A percentile compares a stretch with the other conserved stretches of the same genome.
Evolutionary conservation across 2,113 vertebrate species (phyloP).

Genomic region (Sander vitreus): DNA sequence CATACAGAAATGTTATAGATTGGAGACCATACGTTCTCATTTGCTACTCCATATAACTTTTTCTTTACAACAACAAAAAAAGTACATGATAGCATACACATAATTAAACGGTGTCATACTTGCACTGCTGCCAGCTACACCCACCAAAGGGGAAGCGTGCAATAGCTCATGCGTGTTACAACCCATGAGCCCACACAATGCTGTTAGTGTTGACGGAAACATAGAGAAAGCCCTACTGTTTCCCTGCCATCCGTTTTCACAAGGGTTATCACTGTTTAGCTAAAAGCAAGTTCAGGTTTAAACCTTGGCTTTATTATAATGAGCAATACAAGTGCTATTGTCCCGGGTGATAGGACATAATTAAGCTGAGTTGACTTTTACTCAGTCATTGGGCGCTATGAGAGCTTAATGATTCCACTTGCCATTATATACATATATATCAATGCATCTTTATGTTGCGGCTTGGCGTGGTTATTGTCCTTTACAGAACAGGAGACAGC

Average conservation of each 20-base stretch:
- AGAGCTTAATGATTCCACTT: neutral
- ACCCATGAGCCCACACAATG: slow-evolving; percentile 25
- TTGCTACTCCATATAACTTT: neutral
- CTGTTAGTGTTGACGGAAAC: slow-evolving; percentile 58
- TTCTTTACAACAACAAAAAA: neutral
- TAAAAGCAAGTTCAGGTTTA: neutral
- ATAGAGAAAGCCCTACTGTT: neutral
- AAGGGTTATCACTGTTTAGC: neutral
- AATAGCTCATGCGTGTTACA: neutral
- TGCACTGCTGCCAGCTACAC: neutral
- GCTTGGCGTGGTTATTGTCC: neutral
- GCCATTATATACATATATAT: too few relatives aligned
- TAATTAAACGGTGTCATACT: neutral
- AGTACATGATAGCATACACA: neutral
- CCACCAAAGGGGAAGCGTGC: neutral
- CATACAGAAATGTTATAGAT: neutral
- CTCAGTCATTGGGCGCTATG: neutral
- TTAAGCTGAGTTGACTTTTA: neutral
- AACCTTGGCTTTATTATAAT: neutral
- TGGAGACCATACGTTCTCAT: neutral
- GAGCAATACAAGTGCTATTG: neutral
- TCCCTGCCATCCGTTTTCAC: slow-evolving; percentile 7
- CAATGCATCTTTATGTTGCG: neutral
- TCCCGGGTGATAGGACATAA: neutral
- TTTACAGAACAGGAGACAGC: slow-evolving; percentile 1